These are phyloP conservation scores for Diadema setosum DNA, from an alignment of 35 echinoderm and acorn worm species.

Conservation along the genomic window DNA sequence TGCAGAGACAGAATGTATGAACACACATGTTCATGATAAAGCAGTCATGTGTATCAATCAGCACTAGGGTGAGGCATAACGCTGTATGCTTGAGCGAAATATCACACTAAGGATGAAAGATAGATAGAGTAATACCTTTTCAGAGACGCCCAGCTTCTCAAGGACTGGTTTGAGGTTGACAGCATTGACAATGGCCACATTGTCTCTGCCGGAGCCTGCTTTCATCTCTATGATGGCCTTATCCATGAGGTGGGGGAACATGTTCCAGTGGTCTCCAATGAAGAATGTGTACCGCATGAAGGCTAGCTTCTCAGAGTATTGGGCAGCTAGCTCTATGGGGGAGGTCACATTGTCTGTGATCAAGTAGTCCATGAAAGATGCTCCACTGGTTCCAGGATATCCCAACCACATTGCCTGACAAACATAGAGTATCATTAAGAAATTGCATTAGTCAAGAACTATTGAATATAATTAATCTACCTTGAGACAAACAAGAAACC, in stretches of 20 bases:
- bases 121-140: too few relatives aligned
- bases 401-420: conserved; percentile 93
- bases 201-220: conserved; percentile 53
- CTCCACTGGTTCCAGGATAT: conserved; percentile 96
- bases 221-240: conserved; percentile 76
- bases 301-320: conserved; percentile 97
- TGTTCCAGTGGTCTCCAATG: conserved; percentile 97
- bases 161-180: conserved; percentile 59
- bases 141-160: conserved; percentile 60
- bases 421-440: too few relatives aligned
- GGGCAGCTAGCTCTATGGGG: conserved; percentile 69
- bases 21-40: too few relatives aligned
- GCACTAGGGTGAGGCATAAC: too few relatives aligned
- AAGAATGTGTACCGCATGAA: conserved; percentile 99
- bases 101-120: too few relatives aligned
- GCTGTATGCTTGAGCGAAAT: too few relatives aligned
- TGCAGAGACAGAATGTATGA: too few relatives aligned
- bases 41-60: too few relatives aligned
- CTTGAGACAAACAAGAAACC: too few relatives aligned
- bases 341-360: conserved; percentile 85
- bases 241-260: conserved; percentile 94
- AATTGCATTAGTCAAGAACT: too few relatives aligned
- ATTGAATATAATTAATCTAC: too few relatives aligned
- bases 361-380: conserved; percentile 99
- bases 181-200: conserved; percentile 71